phyloP scores from a whole-genome alignment of 2,888 invertebrate species.

The Cryptophagus acutangulus region DNA sequence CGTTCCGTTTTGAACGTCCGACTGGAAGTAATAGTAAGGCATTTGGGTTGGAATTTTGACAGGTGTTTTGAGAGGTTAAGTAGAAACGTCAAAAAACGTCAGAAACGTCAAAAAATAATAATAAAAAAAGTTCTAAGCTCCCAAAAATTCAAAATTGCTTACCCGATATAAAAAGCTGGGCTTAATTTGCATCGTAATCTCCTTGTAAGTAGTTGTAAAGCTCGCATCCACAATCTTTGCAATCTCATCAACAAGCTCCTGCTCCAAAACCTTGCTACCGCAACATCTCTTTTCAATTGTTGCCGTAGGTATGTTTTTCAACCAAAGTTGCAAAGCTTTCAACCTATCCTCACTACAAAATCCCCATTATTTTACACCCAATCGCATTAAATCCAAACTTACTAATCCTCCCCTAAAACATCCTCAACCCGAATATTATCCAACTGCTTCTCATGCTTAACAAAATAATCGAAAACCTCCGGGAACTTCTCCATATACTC shows the following conservation, averaged over 20 bases:
- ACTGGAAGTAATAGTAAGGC: conserved; percentile 36
- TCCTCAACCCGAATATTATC: conserved; percentile 65
- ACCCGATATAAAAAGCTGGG: conserved; percentile 73
- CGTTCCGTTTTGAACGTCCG: conserved; percentile 47
- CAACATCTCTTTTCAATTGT: conserved; percentile 61
- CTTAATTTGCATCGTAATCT: conserved; percentile 67
- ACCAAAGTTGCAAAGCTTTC: conserved; percentile 56
- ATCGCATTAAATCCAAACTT: conserved; percentile 10
- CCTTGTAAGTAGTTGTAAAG: conserved; percentile 46
- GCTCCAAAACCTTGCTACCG: conserved; percentile 68
- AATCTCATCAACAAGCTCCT: conserved; percentile 55
- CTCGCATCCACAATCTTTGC: conserved; percentile 50
- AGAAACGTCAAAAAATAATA: too few species aligned
- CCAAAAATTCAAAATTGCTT: conserved; percentile 22
- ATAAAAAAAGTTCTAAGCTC: too few species aligned
- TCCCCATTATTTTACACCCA: not conserved
- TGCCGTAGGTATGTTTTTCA: conserved; percentile 65
- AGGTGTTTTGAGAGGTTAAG: too few species aligned
- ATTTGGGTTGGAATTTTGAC: conserved; percentile 2
- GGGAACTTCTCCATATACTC: conserved; percentile 69
- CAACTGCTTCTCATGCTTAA: conserved; percentile 40
- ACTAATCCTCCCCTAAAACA: conserved; percentile 52
- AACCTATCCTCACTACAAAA: conserved; percentile 50
- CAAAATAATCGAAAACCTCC: conserved; percentile 62
- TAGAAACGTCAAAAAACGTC: too few species aligned